Evolutionary conservation across 2,797 vertebrate species (phyloP).

Genomic region (Pristis pectinata): DNA sequence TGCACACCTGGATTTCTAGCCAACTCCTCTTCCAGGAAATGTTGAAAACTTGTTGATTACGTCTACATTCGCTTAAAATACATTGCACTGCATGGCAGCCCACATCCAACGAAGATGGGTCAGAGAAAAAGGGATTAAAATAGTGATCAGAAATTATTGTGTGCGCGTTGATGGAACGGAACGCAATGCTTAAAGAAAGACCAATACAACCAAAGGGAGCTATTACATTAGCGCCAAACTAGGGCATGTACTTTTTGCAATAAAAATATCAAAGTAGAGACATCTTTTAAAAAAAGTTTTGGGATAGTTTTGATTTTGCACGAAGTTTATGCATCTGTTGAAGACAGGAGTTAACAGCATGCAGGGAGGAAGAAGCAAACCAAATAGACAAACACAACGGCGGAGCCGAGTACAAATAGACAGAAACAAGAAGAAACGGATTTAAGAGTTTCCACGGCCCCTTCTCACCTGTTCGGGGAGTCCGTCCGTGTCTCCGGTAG

Average conservation of each 20-base stretch:
- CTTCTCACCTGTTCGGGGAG: slow-evolving; percentile 22
- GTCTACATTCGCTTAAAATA: background rate
- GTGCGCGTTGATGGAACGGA: background rate
- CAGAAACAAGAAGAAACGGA: background rate
- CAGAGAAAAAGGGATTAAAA: background rate
- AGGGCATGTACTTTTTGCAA: too few species aligned
- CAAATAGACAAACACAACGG: background rate
- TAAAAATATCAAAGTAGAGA: too few species aligned
- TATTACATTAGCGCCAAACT: background rate
- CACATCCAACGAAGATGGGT: background rate
- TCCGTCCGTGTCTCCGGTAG: background rate
- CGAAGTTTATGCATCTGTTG: background rate
- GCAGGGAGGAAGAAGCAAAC: background rate
- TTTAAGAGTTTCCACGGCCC: too few species aligned
- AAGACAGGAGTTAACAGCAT: background rate
- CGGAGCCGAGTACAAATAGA: background rate
- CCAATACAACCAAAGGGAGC: background rate
- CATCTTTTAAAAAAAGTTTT: background rate
- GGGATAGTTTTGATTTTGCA: background rate
- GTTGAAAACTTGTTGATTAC: background rate
- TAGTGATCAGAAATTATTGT: too few species aligned
- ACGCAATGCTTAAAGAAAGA: too few species aligned
- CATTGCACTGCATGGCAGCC: background rate
- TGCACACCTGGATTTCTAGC: background rate
- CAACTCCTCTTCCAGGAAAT: background rate